Base-by-base conservation (phyloP, 2,113 vertebrate genomes). In the Cebus imitator region DNA sequence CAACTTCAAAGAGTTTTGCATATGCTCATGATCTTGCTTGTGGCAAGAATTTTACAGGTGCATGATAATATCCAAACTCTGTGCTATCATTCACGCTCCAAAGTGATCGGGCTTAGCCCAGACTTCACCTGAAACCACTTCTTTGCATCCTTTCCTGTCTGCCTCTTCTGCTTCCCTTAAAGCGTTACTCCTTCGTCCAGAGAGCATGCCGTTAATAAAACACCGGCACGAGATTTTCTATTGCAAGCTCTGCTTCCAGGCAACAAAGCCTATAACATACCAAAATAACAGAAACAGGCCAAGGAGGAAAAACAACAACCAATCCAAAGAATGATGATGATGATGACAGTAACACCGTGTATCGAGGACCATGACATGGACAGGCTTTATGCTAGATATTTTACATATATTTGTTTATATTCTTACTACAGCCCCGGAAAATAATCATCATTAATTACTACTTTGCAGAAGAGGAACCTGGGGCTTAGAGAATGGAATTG, bases 351-450 rank as follows among this genome's bases (percentile, higher is more conserved):
- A 12, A 70, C 12, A 30, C 14, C 35, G 35, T 3, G 17, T 16
- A 16, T 0, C 3, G 3, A 78, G 78, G 79, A 25, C 25, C 1
- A 0, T 70, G 18, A 21, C 21, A 7, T 5, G 8, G 45, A 27
- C 68, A 16, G 9, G 52, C n/a, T 70, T 45, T 20, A 3, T 43
- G 18, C 35, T 21, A 52, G 45, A 37, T n/a, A 5, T 7, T 72
- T 95, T 70, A 55, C 35, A 10, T 43, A 1, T 4, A 3, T 52
- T 40, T 95, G n/a, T 40, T 61, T n/a, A 80, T 30, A 66, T 45
- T 87, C 30, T 83, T 35, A 50, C 23, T 61, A 6, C 45, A 48
- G 23, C 40, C 17, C 55, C 37, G 10, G 25, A 48, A 94, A 40
- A 52, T 20, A 25, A 11, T 86, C 57, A 14, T 16, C 18, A 64